Evolutionary conservation across 2,888 invertebrate genomes (phyloP).

Genomic region (Diadromus collaris): DNA sequence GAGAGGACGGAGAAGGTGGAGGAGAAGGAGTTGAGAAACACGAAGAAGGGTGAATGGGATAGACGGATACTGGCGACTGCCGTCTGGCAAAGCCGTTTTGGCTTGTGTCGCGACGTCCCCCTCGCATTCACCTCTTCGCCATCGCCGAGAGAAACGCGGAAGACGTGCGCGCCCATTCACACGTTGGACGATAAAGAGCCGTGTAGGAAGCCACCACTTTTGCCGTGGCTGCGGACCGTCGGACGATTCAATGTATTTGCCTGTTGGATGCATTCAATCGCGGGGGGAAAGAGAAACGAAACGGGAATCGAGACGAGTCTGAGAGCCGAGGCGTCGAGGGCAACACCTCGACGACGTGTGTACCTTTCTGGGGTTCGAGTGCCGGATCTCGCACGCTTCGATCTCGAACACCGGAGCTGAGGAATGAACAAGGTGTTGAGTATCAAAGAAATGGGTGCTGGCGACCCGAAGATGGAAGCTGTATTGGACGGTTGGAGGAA

Average conservation of each 20-base stretch:
- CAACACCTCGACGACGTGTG: slow-evolving; percentile 48
- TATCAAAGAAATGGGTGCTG: slow-evolving; percentile 39
- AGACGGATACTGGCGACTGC: slow-evolving; percentile 44
- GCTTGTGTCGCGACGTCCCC: slow-evolving; percentile 39
- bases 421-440: slow-evolving; percentile 47
- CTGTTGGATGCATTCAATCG: slow-evolving; percentile 46
- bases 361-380: slow-evolving; percentile 34
- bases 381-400: slow-evolving; percentile 38
- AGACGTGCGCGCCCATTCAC: slow-evolving; percentile 71
- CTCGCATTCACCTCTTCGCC: slow-evolving; percentile 51
- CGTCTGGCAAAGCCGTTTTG: slow-evolving; percentile 39
- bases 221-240: slow-evolving; percentile 19
- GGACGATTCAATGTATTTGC: slow-evolving; percentile 9
- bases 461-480: slow-evolving; percentile 8
- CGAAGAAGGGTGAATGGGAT: slow-evolving; percentile 19
- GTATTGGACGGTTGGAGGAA: background rate
- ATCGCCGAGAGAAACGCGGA: slow-evolving; percentile 43
- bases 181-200: slow-evolving; percentile 71
- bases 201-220: slow-evolving; percentile 66
- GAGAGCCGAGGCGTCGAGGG: slow-evolving; percentile 34
- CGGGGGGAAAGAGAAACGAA: slow-evolving; percentile 28
- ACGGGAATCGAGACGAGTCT: slow-evolving; percentile 37
- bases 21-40: slow-evolving; percentile 1
- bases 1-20: background rate
- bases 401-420: background rate